A percentile compares a stretch with the other conserved stretches of the same genome.
phyloP scores from a whole-genome alignment of 2,113 vertebrate species.

The Anhinga rufa region DNA sequence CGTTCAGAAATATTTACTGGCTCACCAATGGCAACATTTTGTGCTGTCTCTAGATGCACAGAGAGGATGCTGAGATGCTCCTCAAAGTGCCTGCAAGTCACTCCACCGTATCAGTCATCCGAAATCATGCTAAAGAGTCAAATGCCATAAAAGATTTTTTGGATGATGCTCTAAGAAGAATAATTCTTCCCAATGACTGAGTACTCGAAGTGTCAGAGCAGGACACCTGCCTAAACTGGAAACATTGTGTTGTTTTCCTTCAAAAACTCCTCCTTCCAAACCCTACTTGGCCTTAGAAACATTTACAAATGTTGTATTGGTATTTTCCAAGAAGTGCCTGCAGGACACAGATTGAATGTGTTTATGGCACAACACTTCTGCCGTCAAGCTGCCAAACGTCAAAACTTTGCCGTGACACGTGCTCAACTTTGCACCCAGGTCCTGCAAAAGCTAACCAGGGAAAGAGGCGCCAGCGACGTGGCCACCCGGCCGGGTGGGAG shows the following conservation, averaged over 20 bases:
- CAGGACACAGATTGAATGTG: neutral
- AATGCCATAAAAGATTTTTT: neutral
- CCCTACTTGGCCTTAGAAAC: neutral
- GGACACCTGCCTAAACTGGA: neutral
- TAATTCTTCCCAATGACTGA: neutral
- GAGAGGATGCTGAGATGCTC: neutral
- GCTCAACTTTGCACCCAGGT: neutral
- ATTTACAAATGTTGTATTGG: neutral
- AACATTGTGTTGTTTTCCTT: neutral
- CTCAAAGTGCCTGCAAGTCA: neutral
- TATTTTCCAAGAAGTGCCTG: neutral
- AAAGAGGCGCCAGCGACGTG: rapidly evolving
- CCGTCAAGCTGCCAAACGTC: neutral
- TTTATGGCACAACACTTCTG: neutral
- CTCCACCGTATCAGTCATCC: neutral
- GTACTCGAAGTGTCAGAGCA: neutral
- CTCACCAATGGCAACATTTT: neutral
- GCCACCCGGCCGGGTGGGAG: neutral
- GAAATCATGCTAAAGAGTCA: neutral
- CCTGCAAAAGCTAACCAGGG: neutral
- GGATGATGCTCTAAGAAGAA: neutral
- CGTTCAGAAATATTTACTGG: neutral
- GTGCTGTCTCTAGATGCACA: neutral
- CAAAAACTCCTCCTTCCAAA: neutral
- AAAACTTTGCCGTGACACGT: neutral